Evolutionary conservation across 1,140 invertebrate genomes (phyloP), one percentile per base, ranked within the genome.

Genomic region (Calosoma granatense): DNA sequence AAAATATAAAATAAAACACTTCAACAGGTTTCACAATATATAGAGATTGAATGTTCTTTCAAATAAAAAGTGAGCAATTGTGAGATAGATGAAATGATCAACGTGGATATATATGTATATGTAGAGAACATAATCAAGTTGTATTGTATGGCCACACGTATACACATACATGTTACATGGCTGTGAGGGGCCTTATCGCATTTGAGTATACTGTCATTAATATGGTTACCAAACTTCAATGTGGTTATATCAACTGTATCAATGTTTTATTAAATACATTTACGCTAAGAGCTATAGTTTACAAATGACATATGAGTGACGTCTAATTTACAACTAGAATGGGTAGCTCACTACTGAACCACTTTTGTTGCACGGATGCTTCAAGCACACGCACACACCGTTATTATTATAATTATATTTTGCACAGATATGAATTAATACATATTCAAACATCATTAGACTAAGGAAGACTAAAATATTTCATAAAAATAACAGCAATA

Each of bases 201-300:
- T 17, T 17, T 6, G 41, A 47, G 17, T 17, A 47, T 47, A 47
- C 41, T 9, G 26, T 36, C n/a, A 36, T n/a, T 6, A 6, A n/a
- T n/a, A 36, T 36, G 9, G 41, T 17, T 12, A 47, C 15, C 15
- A 47, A 11, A 47, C 15, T 12, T 47, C 41, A 47, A 47, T 17
- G 41, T 47, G 17, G 17, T 47, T 47, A 47, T 47, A 47, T 47
- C 41, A 47, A 47, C 41, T 47, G 41, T 47, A 47, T 47, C 41
- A 47, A 47, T 36, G 41, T 47, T 47, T 47, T 47, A 47, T 47
- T 47, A 47, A 47, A 47, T 47, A 47, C 41, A 47, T 47, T 9
- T 47, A 47, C 41, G 41, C 41, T 47, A 47, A 12, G 41, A 47
- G 17, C 41, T 47, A 47, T 47, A 9, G 41, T 47, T 47, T 47